Evolutionary conservation across 2,888 invertebrate species (phyloP).

Genomic region (Syritta pipiens): DNA sequence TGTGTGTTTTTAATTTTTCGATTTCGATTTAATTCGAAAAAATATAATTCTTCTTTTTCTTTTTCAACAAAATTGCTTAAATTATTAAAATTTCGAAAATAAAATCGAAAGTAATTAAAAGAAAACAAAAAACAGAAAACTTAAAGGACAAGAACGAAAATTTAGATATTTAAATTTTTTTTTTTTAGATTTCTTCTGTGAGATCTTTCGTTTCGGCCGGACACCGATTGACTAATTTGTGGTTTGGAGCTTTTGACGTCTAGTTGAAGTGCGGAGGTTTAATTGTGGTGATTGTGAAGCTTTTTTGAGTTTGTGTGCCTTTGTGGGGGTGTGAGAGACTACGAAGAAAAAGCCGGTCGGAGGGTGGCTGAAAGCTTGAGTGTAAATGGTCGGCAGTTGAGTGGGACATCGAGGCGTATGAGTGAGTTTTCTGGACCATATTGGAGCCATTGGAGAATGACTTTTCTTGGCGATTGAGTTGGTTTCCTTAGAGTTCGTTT

Average conservation of each 20-base stretch:
- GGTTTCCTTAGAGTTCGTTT: too few relatives aligned
- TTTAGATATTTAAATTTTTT: slow-evolving; percentile 43
- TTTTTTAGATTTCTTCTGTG: slow-evolving; percentile 71
- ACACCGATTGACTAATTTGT: slow-evolving; percentile 79
- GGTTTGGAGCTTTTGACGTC: slow-evolving; percentile 71
- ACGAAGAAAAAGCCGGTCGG: too few relatives aligned
- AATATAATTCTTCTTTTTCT: too few relatives aligned
- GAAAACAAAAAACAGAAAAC: slow-evolving; percentile 53
- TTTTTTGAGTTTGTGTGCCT: slow-evolving; percentile 23
- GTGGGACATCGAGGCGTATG: too few relatives aligned
- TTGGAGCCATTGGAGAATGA: too few relatives aligned
- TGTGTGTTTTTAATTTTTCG: slow-evolving; percentile 6
- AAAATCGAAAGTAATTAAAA: slow-evolving; percentile 5
- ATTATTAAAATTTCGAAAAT: slow-evolving; percentile 38
- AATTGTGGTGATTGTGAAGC: slow-evolving; percentile 30
- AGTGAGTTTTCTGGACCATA: too few relatives aligned
- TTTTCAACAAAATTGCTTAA: slow-evolving; percentile 47
- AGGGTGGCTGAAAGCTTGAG: too few relatives aligned
- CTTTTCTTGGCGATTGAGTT: too few relatives aligned
- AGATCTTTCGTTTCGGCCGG: slow-evolving; percentile 80
- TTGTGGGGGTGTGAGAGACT: not conserved
- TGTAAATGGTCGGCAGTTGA: too few relatives aligned
- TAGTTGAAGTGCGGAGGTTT: slow-evolving; percentile 58
- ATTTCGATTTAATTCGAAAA: slow-evolving; percentile 17
- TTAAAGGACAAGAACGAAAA: slow-evolving; percentile 62